Base-by-base conservation (phyloP, 1,140 invertebrate genomes). In the Oreohelix idahoensis region DNA sequence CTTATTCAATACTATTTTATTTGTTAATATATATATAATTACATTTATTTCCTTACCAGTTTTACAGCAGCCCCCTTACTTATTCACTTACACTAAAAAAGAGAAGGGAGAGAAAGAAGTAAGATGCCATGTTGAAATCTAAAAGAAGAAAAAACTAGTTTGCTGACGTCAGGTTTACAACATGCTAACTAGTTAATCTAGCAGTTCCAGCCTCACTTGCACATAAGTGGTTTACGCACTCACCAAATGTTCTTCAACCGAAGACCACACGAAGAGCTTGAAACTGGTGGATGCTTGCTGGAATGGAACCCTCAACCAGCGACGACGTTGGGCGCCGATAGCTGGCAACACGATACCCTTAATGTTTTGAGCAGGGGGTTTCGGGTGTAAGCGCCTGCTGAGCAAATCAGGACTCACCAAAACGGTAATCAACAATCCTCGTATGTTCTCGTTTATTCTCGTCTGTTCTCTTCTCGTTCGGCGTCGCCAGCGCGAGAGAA, bases 311-410 rank as follows among this genome's bases (percentile, higher is more conserved):
- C 74, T 29, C 29, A 76, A 49, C 42, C 74, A 49, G 74, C 23
- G 74, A 20, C 74, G 74, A 51, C 42, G 74, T 29, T 53, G 74
- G 74, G 74, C 26, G 74, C 49, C 74, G 74, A 35, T 10, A 26
- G 45, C 45, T 76, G 0, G 74, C 74, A 76, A 76, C 32, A 10
- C 23, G 74, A 76, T 76, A 76, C n/a, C 1, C 74, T 76, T 76
- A 26, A 76, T 76, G 74, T 76, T 29, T 45, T 32, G 74, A 45
- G 74, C 74, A 49, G 23, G 13, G 74, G 29, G 45, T 39, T 1
- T 53, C 29, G 32, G 39, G 74, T 53, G 42, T 51, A 45, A 51
- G 74, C 32, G 74, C 74, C 74, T n/a, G 74, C 45, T n/a, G 45
- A 32, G 39, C 45, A 29, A 49, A 76, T 76, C 74, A 76, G 39